Percentiles rank a stretch among this genome's conserved stretches.
phyloP scores from a whole-genome alignment of 2,113 vertebrate genomes.

The Charina bottae region DNA sequence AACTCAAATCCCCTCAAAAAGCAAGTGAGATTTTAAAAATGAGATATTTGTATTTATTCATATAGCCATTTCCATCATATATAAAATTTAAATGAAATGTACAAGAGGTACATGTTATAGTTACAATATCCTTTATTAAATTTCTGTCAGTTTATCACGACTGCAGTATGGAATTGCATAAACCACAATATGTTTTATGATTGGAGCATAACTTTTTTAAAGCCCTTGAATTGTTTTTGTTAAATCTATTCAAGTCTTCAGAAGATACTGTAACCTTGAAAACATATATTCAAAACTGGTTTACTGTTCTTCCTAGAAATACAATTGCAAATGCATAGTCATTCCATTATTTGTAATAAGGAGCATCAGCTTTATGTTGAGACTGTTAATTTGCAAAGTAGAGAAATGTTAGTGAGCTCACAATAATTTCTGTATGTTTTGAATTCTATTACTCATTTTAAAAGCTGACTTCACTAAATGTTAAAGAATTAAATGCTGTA shows the following conservation, averaged over 20 bases:
- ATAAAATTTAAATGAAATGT: constrained; percentile 31
- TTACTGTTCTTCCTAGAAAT: constrained; percentile 41
- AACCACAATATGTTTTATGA: not conserved
- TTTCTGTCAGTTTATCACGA: not conserved
- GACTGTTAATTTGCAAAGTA: constrained; percentile 9
- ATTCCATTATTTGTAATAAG: constrained; percentile 35
- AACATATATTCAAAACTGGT: not conserved
- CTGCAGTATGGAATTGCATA: not conserved
- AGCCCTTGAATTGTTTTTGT: not conserved
- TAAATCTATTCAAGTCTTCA: not conserved
- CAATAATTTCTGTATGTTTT: constrained; percentile 32
- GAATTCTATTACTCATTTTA: not conserved
- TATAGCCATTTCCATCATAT: not conserved
- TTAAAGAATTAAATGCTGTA: constrained; percentile 5
- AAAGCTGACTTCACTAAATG: constrained; percentile 14
- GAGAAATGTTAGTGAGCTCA: not conserved
- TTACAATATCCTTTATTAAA: not conserved
- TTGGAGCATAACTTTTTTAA: not conserved
- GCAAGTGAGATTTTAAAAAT: constrained; percentile 38
- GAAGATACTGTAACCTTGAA: not conserved
- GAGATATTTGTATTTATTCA: not conserved
- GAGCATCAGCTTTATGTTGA: constrained; percentile 7
- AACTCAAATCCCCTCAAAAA: constrained; percentile 22
- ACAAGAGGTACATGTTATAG: not conserved
- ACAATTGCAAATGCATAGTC: constrained; percentile 34